Percentiles rank a stretch among this genome's conserved stretches.
These are phyloP conservation scores for Cebus imitator DNA, from an alignment of 2,113 vertebrate genomes.

Conservation along the genomic window DNA sequence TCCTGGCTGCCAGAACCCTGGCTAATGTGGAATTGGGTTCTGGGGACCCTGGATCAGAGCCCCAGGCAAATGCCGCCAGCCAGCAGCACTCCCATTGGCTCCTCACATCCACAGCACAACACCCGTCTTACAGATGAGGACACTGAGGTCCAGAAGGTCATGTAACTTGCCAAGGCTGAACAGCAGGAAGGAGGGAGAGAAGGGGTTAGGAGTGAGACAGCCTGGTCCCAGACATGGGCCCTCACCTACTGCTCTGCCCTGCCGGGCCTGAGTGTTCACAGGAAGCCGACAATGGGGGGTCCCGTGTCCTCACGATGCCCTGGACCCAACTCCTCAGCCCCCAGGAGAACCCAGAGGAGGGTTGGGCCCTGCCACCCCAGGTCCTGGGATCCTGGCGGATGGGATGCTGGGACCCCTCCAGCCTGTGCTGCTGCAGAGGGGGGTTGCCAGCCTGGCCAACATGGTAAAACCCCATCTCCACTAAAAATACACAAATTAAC, in stretches of 20 bases:
- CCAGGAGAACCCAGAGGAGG: no score
- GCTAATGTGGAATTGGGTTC: no score
- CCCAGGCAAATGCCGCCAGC: fast-evolving
- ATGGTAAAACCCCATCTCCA: no score
- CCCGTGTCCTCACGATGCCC: fast-evolving
- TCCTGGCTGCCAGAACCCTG: fast-evolving
- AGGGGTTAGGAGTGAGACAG: no score
- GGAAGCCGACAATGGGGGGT: fast-evolving
- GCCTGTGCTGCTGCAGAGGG: not conserved
- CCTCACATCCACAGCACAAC: fast-evolving
- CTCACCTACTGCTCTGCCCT: fast-evolving
- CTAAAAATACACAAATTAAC: no score
- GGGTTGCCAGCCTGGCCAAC: no score
- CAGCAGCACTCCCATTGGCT: fast-evolving
- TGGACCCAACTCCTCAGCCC: no score
- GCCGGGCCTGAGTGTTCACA: not conserved
- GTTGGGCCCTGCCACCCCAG: not conserved
- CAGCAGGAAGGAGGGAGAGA: fast-evolving
- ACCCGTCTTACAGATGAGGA: not conserved
- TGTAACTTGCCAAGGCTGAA: not conserved
- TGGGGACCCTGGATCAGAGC: fast-evolving
- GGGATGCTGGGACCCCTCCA: no score
- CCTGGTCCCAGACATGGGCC: no score
- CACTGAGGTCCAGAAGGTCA: not conserved
- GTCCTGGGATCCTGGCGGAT: not conserved